Conservation (phyloP, 2,113 vertebrate species). For the Alosa alosa region DNA sequence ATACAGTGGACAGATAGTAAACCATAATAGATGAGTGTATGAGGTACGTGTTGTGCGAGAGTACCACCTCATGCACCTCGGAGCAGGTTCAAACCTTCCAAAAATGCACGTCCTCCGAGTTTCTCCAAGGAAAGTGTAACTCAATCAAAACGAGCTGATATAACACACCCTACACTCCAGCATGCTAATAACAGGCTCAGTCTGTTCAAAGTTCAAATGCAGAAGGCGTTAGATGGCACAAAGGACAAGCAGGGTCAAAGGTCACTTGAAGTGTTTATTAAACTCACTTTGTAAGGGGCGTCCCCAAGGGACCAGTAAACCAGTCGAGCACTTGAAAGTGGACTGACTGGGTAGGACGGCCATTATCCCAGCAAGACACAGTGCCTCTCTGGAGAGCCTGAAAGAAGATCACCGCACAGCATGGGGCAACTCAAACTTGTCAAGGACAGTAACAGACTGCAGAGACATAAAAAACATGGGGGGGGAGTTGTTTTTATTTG, state of each 20-base stretch:
- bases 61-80: neutral
- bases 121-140: neutral
- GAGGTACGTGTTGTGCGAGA: neutral
- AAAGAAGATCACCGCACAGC: neutral
- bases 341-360: neutral
- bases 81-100: neutral
- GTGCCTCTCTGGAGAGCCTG: neutral
- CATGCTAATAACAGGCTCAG: neutral
- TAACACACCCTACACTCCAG: neutral
- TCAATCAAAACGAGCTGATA: neutral
- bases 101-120: neutral
- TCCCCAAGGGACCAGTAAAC: conserved; percentile 9
- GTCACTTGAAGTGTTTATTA: conserved; percentile 13
- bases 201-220: conserved; percentile 10
- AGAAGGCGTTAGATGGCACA: conserved; percentile 3
- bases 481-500: conserved; percentile 48
- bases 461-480: neutral
- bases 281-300: conserved; percentile 6
- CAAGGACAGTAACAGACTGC: neutral
- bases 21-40: neutral
- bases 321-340: neutral
- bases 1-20: neutral
- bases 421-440: neutral
- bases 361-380: neutral
- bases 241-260: neutral